phyloP scores from a whole-genome alignment of 2,113 vertebrate species.

The Callipepla californica region DNA sequence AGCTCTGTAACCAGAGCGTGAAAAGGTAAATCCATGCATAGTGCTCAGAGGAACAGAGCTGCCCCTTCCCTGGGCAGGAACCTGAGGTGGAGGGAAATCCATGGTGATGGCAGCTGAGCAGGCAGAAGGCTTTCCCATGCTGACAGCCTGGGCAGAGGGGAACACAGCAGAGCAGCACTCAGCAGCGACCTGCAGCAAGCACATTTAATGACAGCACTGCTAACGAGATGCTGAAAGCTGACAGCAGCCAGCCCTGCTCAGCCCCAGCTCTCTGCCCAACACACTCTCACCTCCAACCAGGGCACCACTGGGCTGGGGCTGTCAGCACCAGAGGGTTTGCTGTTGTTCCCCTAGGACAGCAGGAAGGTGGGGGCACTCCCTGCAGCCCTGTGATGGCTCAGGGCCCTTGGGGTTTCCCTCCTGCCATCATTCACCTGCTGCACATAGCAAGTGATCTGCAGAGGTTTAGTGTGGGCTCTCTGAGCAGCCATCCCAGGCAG shows the following conservation, averaged over 20 bases:
- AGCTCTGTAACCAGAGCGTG: neutral
- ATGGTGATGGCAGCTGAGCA: neutral
- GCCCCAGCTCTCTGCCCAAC: neutral
- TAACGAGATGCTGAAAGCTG: neutral
- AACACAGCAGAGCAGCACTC: accelerated
- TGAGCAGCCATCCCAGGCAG: neutral
- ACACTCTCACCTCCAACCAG: neutral
- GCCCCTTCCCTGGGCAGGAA: neutral
- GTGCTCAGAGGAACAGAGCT: neutral
- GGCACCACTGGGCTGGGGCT: neutral
- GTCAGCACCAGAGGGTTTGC: neutral
- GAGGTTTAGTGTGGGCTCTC: neutral
- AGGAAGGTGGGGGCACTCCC: neutral
- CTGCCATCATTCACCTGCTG: neutral
- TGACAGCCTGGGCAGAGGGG: neutral
- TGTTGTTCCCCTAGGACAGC: neutral
- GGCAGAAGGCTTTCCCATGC: neutral
- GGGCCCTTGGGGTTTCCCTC: neutral
- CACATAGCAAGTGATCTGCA: neutral
- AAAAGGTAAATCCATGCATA: neutral
- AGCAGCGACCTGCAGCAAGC: neutral
- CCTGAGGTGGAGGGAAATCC: accelerated
- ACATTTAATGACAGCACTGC: neutral
- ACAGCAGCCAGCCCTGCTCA: neutral
- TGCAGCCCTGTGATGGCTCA: neutral